Evolutionary conservation across 2,797 vertebrate species (phyloP).

Genomic region (Sebastes iracundus): DNA sequence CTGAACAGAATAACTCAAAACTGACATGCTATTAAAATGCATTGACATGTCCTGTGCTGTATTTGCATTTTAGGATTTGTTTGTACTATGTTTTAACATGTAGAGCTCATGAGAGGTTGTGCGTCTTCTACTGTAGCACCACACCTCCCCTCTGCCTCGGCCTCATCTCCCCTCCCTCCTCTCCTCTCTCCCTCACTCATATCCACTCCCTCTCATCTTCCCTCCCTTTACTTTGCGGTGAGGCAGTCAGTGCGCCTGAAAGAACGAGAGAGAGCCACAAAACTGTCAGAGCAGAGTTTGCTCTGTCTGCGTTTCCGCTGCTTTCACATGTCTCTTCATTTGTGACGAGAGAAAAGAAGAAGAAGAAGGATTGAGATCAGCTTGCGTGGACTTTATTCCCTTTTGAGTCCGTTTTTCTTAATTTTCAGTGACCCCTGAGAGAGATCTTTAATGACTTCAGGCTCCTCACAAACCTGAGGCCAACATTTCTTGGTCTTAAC

Average conservation of each 20-base stretch:
- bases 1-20: neutral
- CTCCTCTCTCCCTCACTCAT: conserved; percentile 58
- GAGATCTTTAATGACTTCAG: conserved; percentile 55
- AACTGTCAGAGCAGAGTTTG: conserved; percentile 66
- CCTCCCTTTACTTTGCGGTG: conserved; percentile 63
- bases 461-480: conserved; percentile 36
- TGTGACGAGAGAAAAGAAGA: conserved; percentile 1
- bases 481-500: neutral
- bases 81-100: neutral
- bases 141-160: conserved; percentile 42
- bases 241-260: conserved; percentile 62
- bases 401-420: neutral
- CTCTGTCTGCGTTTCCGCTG: neutral
- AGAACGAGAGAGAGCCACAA: conserved; percentile 59
- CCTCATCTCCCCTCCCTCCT: conserved; percentile 42
- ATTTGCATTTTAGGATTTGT: neutral
- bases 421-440: conserved; percentile 38
- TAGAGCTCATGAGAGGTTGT: conserved; percentile 16
- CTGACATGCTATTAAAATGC: neutral
- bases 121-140: conserved; percentile 15
- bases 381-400: conserved; percentile 48
- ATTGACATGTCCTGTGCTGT: neutral
- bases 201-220: conserved; percentile 68
- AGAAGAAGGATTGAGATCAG: conserved; percentile 38
- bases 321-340: conserved; percentile 28